Conservation (phyloP, 2,113 vertebrate genomes). For the Crotalus helleri region DNA sequence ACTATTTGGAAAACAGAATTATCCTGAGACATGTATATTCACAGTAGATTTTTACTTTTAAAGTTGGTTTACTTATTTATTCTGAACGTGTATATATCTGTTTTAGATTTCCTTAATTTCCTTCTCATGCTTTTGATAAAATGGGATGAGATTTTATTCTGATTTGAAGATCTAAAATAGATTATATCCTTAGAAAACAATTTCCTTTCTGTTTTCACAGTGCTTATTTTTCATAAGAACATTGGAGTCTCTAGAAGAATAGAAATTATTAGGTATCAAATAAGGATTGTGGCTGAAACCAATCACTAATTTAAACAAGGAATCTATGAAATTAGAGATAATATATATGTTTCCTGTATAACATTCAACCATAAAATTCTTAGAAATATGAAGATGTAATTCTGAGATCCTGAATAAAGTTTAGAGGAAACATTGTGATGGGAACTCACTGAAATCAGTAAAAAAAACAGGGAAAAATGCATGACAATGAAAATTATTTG, state of each 20-base stretch:
- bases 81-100: background rate
- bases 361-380: background rate
- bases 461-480: background rate
- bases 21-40: background rate
- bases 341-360: background rate
- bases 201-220: conserved; percentile 41
- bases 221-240: conserved; percentile 3
- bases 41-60: background rate
- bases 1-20: background rate
- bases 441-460: background rate
- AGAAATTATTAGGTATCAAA: conserved; percentile 47
- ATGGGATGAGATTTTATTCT: background rate
- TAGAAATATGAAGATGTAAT: background rate
- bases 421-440: background rate
- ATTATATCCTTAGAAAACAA: background rate
- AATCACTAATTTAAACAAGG: background rate
- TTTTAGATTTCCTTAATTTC: conserved; percentile 1
- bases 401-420: background rate
- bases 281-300: background rate
- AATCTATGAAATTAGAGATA: background rate
- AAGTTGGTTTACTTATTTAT: background rate
- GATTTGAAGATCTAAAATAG: background rate
- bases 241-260: conserved; percentile 17
- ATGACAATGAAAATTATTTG: background rate
- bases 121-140: background rate